A percentile compares a stretch with the other conserved stretches of the same genome.
These are phyloP conservation scores for Tapirus indicus DNA, from an alignment of 2,797 vertebrate genomes.

Conservation along the genomic window DNA sequence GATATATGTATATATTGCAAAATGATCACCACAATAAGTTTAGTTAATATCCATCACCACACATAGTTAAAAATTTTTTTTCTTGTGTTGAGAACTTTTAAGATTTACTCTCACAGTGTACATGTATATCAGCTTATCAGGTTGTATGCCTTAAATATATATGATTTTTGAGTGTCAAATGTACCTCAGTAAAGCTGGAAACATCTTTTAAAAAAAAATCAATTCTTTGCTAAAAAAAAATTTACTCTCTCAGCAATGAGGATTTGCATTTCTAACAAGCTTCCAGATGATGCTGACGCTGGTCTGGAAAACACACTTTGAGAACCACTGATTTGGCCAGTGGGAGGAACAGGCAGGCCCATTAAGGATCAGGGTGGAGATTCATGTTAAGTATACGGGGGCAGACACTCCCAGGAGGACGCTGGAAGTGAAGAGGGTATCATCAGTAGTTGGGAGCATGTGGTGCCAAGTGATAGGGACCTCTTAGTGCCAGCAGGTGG, in stretches of 20 bases:
- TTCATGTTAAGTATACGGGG: background rate
- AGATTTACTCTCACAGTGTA: background rate
- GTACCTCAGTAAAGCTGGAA: too few species aligned
- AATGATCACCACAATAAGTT: background rate
- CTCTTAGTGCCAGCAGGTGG: background rate
- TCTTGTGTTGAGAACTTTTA: background rate
- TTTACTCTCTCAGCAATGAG: background rate
- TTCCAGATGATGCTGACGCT: background rate
- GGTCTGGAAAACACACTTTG: background rate
- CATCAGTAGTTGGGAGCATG: background rate
- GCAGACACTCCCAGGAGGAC: background rate
- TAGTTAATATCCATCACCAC: background rate
- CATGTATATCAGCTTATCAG: too few species aligned
- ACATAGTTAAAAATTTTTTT: background rate
- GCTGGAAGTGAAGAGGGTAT: background rate
- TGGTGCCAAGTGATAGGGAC: background rate
- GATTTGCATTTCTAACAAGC: background rate
- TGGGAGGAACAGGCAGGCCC: background rate
- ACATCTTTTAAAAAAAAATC: too few species aligned
- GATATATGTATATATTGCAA: background rate
- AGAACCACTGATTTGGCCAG: conserved; percentile 8
- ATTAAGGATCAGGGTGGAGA: background rate
- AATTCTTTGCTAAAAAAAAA: too few species aligned
- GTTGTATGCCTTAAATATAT: too few species aligned
- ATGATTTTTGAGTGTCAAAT: too few species aligned